phyloP scores from a whole-genome alignment of 2,888 invertebrate genomes.

The Heteromurus nitidus region DNA sequence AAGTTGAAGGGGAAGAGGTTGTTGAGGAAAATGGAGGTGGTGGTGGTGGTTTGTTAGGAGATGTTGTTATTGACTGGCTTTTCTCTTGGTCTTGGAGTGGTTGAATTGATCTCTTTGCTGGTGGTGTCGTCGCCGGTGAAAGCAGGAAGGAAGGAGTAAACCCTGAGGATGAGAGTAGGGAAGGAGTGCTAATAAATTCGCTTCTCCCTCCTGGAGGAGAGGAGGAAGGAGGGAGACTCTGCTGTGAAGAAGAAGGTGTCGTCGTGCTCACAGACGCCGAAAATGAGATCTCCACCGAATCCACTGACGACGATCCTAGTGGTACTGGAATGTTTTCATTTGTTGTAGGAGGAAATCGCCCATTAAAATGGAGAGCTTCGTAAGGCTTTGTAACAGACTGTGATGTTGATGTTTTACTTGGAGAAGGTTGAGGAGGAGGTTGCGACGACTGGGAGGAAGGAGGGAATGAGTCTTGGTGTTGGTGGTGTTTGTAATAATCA shows the following conservation, averaged over 20 bases:
- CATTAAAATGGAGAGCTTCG: constrained; percentile 35
- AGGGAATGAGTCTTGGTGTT: constrained; percentile 49
- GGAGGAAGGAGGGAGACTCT: constrained; percentile 14
- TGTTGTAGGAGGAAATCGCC: constrained; percentile 29
- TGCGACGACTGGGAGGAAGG: too few species aligned
- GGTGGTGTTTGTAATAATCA: constrained; percentile 54
- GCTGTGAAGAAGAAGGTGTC: background rate
- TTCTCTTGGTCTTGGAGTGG: constrained; percentile 23
- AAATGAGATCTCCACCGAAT: constrained; percentile 34
- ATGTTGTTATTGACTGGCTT: constrained; percentile 50
- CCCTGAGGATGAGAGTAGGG: background rate
- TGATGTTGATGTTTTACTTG: constrained; percentile 17
- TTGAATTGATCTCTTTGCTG: constrained; percentile 27
- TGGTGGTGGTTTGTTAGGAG: constrained; percentile 47
- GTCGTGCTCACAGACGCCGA: too few species aligned
- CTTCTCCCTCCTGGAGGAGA: constrained; percentile 26
- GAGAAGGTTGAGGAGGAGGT: constrained; percentile 33
- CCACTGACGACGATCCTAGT: constrained; percentile 2
- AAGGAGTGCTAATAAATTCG: constrained; percentile 47
- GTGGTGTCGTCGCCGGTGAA: constrained; percentile 1
- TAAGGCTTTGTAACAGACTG: constrained; percentile 55
- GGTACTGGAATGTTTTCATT: constrained; percentile 16
- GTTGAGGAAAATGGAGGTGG: constrained; percentile 18
- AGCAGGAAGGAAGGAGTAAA: constrained; percentile 22
- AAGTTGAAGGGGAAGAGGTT: constrained; percentile 21